phyloP scores from a whole-genome alignment of 2,888 invertebrate species.

The Lacanobia oleracea region DNA sequence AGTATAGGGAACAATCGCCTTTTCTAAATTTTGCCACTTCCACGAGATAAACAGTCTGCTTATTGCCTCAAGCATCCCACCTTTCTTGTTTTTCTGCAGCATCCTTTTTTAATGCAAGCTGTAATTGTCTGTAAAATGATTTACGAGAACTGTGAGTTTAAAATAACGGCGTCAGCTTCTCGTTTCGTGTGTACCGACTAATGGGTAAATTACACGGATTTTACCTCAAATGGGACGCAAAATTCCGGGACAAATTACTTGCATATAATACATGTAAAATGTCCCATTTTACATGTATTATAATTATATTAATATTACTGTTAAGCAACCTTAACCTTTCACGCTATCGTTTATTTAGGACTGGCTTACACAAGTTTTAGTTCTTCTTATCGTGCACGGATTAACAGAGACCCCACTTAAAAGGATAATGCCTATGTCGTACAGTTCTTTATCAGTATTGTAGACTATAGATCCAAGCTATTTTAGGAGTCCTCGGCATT shows the following conservation, averaged over 20 bases:
- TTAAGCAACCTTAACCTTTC: not conserved
- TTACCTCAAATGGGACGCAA: conserved; percentile 9
- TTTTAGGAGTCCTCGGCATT: not conserved
- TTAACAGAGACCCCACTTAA: not conserved
- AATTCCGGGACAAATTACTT: conserved; percentile 10
- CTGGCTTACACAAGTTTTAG: not conserved
- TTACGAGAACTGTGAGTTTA: conserved; percentile 26
- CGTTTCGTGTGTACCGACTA: conserved; percentile 24
- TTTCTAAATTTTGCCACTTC: not conserved
- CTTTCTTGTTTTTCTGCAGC: conserved; percentile 12
- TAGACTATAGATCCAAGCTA: not conserved
- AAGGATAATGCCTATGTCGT: not conserved
- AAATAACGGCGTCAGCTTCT: conserved; percentile 40
- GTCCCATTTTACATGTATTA: not conserved
- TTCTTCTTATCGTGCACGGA: not conserved
- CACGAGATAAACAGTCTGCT: conserved; percentile 10
- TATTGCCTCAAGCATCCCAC: not conserved
- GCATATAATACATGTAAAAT: no score
- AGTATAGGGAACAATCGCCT: not conserved
- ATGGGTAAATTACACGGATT: conserved; percentile 42
- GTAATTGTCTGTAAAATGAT: conserved; percentile 41
- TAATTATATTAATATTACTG: no score
- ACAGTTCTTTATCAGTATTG: not conserved
- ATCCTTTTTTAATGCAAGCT: conserved; percentile 29
- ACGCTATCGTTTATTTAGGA: not conserved